Conservation (phyloP, 2,888 invertebrate species). For the Melieria crassipennis region DNA sequence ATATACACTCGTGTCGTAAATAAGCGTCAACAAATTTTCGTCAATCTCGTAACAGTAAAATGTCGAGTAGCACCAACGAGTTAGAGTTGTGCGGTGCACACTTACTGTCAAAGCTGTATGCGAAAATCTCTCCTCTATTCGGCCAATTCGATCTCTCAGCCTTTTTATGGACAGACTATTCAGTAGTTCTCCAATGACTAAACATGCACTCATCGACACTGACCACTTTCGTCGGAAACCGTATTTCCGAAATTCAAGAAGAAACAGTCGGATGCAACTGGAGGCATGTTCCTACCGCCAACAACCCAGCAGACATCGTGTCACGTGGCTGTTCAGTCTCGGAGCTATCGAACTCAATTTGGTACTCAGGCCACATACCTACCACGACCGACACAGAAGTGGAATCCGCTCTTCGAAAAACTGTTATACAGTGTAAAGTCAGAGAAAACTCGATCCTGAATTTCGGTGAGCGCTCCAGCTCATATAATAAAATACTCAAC, state of each 20-base stretch:
- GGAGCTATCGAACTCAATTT: slow-evolving; percentile 22
- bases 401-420: background rate
- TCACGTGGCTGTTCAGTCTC: slow-evolving; percentile 30
- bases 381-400: background rate
- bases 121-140: slow-evolving; percentile 23
- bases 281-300: slow-evolving; percentile 27
- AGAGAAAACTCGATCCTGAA: background rate
- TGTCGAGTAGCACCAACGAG: too few relatives aligned
- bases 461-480: background rate
- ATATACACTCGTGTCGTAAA: too few relatives aligned
- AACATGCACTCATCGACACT: too few relatives aligned
- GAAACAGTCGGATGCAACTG: slow-evolving; percentile 26
- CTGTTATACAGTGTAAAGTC: background rate
- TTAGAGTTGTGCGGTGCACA: too few relatives aligned
- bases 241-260: slow-evolving; percentile 28
- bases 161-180: background rate
- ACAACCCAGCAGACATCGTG: slow-evolving; percentile 37
- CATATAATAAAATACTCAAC: too few relatives aligned
- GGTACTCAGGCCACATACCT: slow-evolving; percentile 18
- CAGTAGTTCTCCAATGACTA: too few relatives aligned
- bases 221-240: too few relatives aligned
- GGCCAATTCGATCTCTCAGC: slow-evolving; percentile 8
- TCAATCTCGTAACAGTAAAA: too few relatives aligned
- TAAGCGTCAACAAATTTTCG: too few relatives aligned
- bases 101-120: slow-evolving; percentile 2